Base-by-base conservation (phyloP, 1,140 invertebrate species). In the Tetramorium alpestre region DNA sequence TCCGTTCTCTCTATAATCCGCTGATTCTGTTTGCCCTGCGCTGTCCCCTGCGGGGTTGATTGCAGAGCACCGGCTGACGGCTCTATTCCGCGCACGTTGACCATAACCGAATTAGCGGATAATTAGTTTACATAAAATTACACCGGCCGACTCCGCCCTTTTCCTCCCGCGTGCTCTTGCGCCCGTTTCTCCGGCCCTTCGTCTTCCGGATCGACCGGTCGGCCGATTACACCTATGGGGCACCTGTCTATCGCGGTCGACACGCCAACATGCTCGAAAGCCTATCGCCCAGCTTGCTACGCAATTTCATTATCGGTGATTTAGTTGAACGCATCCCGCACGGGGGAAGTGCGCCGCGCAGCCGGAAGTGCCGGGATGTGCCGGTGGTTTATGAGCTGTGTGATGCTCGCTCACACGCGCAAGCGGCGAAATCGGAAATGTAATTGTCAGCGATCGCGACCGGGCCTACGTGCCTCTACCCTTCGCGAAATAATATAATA, bases 51-150 rank as follows among this genome's bases (percentile, higher is more conserved):
- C 69, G 75, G 80, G 67, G 85, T 88, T 93, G 91, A 93, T 93
- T 93, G 92, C 88, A 91, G 73, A n/a, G 70, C 60, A 58, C 44
- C 60, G 38, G 25, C 81, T 67, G 58, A 78, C 73, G 33, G 73
- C 70, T 85, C 88, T 85, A 91, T 92, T 91, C 90, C 85, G 60
- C 62, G 60, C 89, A 91, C 92, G 89, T 87, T 88, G 64, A 65
- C 72, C 89, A 82, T 87, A 85, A 91, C 90, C 89, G 84, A 91
- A 92, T 93, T 93, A 93, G 76, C 88, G 82, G 62, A 75, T 92
- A 93, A 93, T 93, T 93, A 92, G 91, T 93, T 93, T 93, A 91
- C 91, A 89, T 86, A 90, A 93, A 93, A 90, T 92, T 89, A 92
- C 88, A 85, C 51, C 54, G 72, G 54, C 49, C 56, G 49, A 73